Evolutionary conservation across 1,140 invertebrate species (phyloP), one percentile per base, ranked within the genome.

Genomic region (Brachionus calyciflorus): DNA sequence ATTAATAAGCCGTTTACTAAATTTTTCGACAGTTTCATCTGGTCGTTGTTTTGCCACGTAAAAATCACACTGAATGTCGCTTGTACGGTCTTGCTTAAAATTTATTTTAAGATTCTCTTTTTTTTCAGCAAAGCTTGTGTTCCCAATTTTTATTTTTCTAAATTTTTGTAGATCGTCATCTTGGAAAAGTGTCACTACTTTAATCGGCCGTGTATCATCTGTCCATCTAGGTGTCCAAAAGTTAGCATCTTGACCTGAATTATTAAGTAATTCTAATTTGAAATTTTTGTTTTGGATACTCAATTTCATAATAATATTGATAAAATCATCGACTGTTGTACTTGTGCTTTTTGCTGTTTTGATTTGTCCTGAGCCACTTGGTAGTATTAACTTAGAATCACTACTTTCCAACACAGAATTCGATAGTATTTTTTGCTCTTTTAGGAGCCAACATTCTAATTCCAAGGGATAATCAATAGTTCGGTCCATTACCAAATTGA

Each of bases 11-110:
- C 55, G 26, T 19, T 60, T 30, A 60, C 55, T 37, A 37, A 60
- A 60, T 60, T 60, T 60, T 60, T 60, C 55, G 19, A 60, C 30
- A 30, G n/a, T 60, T 37, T 60, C 55, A 17, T 60, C 55, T 33
- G 55, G 26, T 37, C 55, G 26, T 60, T 60, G 55, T 60, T 60
- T 30, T 33, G 55, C 55, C 19, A n/a, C 55, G 17, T 60, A 60
- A 60, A 60, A 60, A 33, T 33, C 26, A 60, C 26, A 37, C 33
- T 60, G 26, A 30, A 37, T 60, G 2, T 60, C 30, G 30, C 26
- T n/a, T n/a, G n/a, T n/a, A n/a, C n/a, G n/a, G n/a, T n/a, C n/a
- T n/a, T n/a, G n/a, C n/a, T n/a, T n/a, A 60, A 60, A 60, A 17
- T 37, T 60, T 33, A 17, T 60, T 4, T 33, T 60, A 19, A 60